Percentiles rank a stretch among this genome's conserved stretches.
phyloP scores from a whole-genome alignment of 2,888 invertebrate genomes.

The Xanthia icteritia region DNA sequence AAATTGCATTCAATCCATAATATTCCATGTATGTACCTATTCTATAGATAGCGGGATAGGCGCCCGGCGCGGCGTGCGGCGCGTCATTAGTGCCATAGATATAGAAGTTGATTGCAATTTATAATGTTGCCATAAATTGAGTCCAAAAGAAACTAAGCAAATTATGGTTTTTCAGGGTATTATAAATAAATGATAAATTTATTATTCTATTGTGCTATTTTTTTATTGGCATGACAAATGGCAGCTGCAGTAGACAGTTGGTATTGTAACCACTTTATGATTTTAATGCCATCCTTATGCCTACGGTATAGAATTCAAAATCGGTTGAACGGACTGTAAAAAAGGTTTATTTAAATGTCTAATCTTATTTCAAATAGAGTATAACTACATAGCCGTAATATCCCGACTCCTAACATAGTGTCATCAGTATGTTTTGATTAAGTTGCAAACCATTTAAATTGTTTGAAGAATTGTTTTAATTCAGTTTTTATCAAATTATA shows the following conservation, averaged over 20 bases:
- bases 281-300: too few species aligned
- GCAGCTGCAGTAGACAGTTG: too few species aligned
- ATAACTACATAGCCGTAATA: neutral
- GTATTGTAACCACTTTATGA: too few species aligned
- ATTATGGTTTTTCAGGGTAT: neutral
- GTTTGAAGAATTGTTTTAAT: neutral
- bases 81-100: conserved; percentile 48
- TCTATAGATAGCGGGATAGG: conserved; percentile 17
- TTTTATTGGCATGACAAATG: too few species aligned
- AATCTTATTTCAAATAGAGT: too few species aligned
- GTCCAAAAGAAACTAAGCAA: conserved; percentile 5
- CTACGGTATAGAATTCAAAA: too few species aligned
- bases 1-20: conserved; percentile 26
- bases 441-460: neutral
- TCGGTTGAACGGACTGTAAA: too few species aligned
- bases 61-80: neutral
- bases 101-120: conserved; percentile 43
- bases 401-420: neutral
- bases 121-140: conserved; percentile 42
- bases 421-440: too few species aligned
- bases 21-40: neutral
- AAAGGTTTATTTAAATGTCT: too few species aligned
- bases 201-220: too few species aligned
- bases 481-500: neutral
- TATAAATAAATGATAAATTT: too few species aligned